A percentile compares a stretch with the other conserved stretches of the same genome.
Conservation (phyloP, 2,797 vertebrate genomes). For the Hypotaenidia okinawae region DNA sequence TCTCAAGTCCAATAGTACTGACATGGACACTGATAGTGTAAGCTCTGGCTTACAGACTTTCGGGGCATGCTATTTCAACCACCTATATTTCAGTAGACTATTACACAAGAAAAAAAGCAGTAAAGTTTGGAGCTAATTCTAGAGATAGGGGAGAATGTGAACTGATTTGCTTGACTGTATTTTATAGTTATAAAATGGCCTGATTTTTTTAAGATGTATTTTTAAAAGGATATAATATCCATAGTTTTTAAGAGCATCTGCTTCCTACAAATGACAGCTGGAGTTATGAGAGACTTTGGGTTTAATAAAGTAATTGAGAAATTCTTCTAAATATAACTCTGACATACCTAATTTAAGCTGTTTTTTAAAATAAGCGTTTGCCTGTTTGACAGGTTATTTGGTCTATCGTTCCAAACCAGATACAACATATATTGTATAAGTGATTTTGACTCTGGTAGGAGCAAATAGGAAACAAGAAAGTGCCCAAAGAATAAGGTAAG, state of each 20-base stretch:
- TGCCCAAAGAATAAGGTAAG: neutral
- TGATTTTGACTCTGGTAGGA: neutral
- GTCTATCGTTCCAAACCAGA: neutral
- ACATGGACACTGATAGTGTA: neutral
- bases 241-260: neutral
- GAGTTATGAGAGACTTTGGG: neutral
- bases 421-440: neutral
- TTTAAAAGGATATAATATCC: neutral
- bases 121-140: neutral
- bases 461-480: neutral
- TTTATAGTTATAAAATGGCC: neutral
- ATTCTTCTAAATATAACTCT: neutral
- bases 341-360: neutral
- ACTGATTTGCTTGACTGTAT: neutral
- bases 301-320: neutral
- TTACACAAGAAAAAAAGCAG: neutral
- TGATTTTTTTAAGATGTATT: neutral
- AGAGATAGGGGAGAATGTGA: neutral
- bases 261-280: neutral
- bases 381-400: neutral
- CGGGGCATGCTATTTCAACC: neutral
- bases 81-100: neutral
- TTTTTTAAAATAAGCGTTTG: neutral
- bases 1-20: neutral
- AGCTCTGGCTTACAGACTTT: neutral